These are phyloP conservation scores for Neomonachus schauinslandi DNA, from an alignment of 2,113 vertebrate genomes.

Conservation along the genomic window DNA sequence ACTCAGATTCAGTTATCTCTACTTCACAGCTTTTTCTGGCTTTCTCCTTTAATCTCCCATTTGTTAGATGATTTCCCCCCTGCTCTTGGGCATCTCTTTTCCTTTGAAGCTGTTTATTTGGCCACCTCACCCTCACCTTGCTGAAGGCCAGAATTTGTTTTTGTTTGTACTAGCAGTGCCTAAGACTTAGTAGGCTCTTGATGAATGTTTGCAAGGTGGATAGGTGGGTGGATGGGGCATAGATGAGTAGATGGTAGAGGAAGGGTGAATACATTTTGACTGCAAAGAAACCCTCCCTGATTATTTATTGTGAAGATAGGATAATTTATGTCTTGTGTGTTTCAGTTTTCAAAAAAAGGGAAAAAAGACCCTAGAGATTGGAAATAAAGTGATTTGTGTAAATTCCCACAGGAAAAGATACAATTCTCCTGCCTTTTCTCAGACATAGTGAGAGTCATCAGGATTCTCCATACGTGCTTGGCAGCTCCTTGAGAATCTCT, in stretches of 20 bases:
- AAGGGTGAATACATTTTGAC: background rate
- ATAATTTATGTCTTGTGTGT: background rate
- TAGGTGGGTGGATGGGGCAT: too few relatives aligned
- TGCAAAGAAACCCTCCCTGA: background rate
- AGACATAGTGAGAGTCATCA: fast-evolving
- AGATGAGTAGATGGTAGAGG: background rate
- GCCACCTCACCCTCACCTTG: background rate
- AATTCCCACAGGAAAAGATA: background rate
- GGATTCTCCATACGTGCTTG: background rate
- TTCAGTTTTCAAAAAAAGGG: background rate
- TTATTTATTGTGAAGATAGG: background rate
- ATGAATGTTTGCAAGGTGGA: background rate
- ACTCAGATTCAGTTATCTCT: background rate
- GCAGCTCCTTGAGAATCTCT: background rate
- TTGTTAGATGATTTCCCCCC: background rate
- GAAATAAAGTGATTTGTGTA: background rate
- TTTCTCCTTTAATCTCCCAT: background rate
- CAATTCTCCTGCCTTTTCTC: background rate
- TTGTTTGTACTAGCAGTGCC: background rate
- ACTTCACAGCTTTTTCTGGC: background rate
- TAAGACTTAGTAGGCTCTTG: background rate
- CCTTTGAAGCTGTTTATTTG: background rate
- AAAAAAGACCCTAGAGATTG: background rate
- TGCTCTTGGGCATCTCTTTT: background rate
- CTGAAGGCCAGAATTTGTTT: background rate